These are phyloP conservation scores for Anthopleura sola DNA, from an alignment of 64 coral and sea anemone species.

Conservation along the genomic window DNA sequence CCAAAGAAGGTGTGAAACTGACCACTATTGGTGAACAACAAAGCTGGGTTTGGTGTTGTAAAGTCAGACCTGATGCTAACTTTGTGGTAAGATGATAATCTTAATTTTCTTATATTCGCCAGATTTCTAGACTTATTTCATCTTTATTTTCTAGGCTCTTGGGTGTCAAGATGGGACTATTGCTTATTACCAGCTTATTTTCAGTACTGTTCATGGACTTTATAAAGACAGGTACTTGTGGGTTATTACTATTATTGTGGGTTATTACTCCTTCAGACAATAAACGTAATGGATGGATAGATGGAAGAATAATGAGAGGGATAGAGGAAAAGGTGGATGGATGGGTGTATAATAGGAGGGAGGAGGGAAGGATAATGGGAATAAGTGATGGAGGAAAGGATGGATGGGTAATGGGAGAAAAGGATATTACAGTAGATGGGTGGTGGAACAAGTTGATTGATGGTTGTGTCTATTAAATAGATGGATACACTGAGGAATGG, in stretches of 20 bases:
- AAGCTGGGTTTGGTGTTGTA: constrained; percentile 95
- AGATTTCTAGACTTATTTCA: too few relatives aligned
- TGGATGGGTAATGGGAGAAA: too few relatives aligned
- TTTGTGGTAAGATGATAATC: constrained; percentile 74
- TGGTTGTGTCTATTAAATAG: too few relatives aligned
- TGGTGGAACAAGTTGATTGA: too few relatives aligned
- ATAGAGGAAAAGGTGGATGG: too few relatives aligned
- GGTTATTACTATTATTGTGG: neutral
- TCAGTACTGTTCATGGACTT: constrained; percentile 96
- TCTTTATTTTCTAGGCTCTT: constrained; percentile 46
- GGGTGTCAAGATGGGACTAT: constrained; percentile 99
- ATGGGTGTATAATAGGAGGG: too few relatives aligned
- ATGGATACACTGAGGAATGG: too few relatives aligned
- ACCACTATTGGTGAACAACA: constrained; percentile 86
- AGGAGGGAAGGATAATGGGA: too few relatives aligned
- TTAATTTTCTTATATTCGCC: too few relatives aligned
- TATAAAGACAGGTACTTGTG: constrained; percentile 86
- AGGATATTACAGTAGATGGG: too few relatives aligned
- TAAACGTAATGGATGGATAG: neutral
- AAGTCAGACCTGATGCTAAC: constrained; percentile 89
- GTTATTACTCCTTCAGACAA: neutral
- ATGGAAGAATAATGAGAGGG: too few relatives aligned
- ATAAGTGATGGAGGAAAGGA: too few relatives aligned
- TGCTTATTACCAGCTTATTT: constrained; percentile 95
- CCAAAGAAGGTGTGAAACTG: constrained; percentile 88